phyloP scores from a whole-genome alignment of 2,797 vertebrate species.

The Mus caroli region DNA sequence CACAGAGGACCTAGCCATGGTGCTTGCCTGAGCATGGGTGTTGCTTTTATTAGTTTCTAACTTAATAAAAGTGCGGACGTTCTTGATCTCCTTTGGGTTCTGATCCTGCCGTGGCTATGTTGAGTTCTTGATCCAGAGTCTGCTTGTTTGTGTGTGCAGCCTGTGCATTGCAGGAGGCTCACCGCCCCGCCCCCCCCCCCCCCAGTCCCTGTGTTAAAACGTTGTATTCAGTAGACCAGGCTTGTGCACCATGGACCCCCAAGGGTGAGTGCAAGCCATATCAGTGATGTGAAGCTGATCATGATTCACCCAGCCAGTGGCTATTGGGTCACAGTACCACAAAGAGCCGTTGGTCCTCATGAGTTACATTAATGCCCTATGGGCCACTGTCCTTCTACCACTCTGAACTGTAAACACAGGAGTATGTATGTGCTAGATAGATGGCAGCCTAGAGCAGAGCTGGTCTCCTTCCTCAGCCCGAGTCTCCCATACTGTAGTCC shows the following conservation, averaged over 20 bases:
- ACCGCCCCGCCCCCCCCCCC: no score
- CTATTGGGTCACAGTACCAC: rapidly evolving
- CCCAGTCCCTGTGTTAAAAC: no score
- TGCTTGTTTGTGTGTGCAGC: no score
- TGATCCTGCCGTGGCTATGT: background rate
- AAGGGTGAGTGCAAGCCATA: background rate
- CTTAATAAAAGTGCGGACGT: conserved; percentile 78
- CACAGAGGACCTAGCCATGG: background rate
- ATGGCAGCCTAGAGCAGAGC: background rate
- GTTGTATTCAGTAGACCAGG: background rate
- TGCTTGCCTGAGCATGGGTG: conserved; percentile 31
- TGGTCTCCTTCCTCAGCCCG: background rate
- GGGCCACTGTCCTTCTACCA: background rate
- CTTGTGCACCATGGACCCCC: rapidly evolving
- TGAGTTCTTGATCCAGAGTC: background rate
- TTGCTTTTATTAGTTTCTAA: conserved; percentile 54
- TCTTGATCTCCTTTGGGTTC: background rate
- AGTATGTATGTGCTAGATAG: background rate
- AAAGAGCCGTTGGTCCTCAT: background rate
- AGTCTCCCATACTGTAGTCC: background rate
- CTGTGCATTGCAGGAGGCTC: background rate
- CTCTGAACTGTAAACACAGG: background rate
- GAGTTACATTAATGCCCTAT: background rate
- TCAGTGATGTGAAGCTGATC: rapidly evolving
- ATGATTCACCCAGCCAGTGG: rapidly evolving